phyloP scores from a whole-genome alignment of 2,113 vertebrate species.

The Neopipo cinnamomea region DNA sequence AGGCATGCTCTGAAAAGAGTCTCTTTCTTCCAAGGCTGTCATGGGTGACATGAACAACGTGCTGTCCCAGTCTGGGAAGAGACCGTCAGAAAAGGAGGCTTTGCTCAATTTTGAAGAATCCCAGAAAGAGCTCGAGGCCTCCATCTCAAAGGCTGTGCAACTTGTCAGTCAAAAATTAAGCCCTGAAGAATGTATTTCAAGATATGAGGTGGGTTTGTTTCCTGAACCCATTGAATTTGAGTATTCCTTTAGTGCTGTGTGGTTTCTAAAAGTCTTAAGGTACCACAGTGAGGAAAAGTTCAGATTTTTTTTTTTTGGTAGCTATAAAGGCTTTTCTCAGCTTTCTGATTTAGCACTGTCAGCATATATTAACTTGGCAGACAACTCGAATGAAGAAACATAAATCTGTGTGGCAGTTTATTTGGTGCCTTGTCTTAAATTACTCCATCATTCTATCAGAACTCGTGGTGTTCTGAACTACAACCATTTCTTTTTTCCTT shows the following conservation, averaged over 20 bases:
- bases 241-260: neutral
- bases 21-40: slow-evolving; percentile 50
- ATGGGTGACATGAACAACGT: slow-evolving; percentile 8
- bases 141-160: slow-evolving; percentile 57
- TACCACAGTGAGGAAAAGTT: neutral
- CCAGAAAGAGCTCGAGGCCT: slow-evolving; percentile 65
- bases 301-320: neutral
- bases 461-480: neutral
- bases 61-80: slow-evolving; percentile 11
- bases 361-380: neutral
- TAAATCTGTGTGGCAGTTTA: neutral
- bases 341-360: neutral
- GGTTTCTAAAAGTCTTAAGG: neutral
- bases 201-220: slow-evolving; percentile 69
- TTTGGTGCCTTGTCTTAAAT: neutral
- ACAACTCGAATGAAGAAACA: neutral
- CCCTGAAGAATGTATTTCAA: slow-evolving; percentile 44
- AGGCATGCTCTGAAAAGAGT: neutral
- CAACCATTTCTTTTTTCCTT: neutral
- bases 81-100: slow-evolving; percentile 12
- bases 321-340: neutral
- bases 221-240: neutral
- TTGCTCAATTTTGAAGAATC: slow-evolving; percentile 64
- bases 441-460: neutral
- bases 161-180: slow-evolving; percentile 58